Conservation (phyloP, 2,888 invertebrate genomes). For the Keiferia lycopersicella region DNA sequence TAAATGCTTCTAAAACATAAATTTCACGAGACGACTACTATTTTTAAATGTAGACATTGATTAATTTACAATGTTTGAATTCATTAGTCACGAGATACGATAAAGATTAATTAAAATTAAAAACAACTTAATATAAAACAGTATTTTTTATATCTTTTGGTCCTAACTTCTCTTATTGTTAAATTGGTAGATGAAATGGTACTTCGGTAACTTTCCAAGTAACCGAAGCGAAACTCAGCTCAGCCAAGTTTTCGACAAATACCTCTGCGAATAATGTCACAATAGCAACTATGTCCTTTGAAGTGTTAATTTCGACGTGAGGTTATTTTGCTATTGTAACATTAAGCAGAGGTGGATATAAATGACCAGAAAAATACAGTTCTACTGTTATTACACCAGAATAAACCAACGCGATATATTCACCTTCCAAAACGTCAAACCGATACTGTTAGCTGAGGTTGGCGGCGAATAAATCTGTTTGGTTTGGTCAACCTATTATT, state of each 20-base stretch:
- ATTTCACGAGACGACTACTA: constrained; percentile 70
- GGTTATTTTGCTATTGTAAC: too few relatives aligned
- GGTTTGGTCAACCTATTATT: background rate
- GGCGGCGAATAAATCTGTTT: background rate
- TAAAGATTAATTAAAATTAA: constrained; percentile 73
- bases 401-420: too few relatives aligned
- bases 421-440: background rate
- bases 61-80: constrained; percentile 57
- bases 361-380: constrained; percentile 4
- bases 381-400: background rate
- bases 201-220: constrained; percentile 12
- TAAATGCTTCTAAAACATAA: constrained; percentile 79
- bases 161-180: constrained; percentile 60
- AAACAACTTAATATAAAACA: constrained; percentile 68
- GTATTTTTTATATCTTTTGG: constrained; percentile 67
- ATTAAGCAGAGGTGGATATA: too few relatives aligned
- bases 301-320: too few relatives aligned
- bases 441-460: background rate
- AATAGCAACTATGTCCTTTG: too few relatives aligned
- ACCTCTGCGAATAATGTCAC: too few relatives aligned
- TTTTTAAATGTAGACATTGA: constrained; percentile 50
- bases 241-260: background rate
- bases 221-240: background rate
- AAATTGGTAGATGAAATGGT: constrained; percentile 38
- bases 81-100: constrained; percentile 60